phyloP scores from a whole-genome alignment of 2,888 invertebrate genomes.

The Boloria euphrosyne region DNA sequence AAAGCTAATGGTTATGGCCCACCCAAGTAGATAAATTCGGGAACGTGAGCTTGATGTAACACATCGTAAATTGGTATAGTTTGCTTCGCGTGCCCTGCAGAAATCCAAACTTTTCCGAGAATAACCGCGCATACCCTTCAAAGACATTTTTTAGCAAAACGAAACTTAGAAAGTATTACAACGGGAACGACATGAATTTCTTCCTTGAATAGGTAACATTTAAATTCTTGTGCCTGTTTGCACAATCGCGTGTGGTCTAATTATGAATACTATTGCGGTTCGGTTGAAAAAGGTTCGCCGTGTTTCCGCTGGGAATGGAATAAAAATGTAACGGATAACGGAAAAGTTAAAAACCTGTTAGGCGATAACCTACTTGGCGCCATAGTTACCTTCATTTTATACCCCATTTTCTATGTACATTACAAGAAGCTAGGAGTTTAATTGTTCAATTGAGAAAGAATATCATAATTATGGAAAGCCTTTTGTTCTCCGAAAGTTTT shows the following conservation, averaged over 20 bases:
- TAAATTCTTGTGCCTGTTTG: constrained; percentile 72
- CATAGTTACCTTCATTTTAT: constrained; percentile 59
- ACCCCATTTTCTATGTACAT: constrained; percentile 53
- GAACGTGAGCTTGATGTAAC: constrained; percentile 70
- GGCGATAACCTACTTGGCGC: constrained; percentile 58
- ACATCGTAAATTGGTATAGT: constrained; percentile 71
- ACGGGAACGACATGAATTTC: constrained; percentile 68
- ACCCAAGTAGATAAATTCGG: constrained; percentile 74
- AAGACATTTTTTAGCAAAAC: constrained; percentile 72
- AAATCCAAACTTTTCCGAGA: constrained; percentile 65
- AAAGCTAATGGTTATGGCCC: constrained; percentile 73
- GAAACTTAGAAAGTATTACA: constrained; percentile 73
- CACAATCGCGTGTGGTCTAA: constrained; percentile 80
- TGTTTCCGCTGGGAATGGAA: constrained; percentile 50
- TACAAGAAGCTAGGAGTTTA: constrained; percentile 45
- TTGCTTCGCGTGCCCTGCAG: constrained; percentile 58
- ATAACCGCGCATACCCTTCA: constrained; percentile 70
- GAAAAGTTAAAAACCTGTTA: constrained; percentile 53
- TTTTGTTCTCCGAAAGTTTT: not conserved
- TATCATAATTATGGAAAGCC: constrained; percentile 8
- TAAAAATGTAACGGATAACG: constrained; percentile 58
- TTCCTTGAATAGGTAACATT: constrained; percentile 73
- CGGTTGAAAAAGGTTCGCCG: constrained; percentile 50
- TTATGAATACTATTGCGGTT: constrained; percentile 60
- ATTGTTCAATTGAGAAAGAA: constrained; percentile 17